Evolutionary conservation across 2,888 invertebrate species (phyloP).

Genomic region (Gymnoscelis rufifasciata): DNA sequence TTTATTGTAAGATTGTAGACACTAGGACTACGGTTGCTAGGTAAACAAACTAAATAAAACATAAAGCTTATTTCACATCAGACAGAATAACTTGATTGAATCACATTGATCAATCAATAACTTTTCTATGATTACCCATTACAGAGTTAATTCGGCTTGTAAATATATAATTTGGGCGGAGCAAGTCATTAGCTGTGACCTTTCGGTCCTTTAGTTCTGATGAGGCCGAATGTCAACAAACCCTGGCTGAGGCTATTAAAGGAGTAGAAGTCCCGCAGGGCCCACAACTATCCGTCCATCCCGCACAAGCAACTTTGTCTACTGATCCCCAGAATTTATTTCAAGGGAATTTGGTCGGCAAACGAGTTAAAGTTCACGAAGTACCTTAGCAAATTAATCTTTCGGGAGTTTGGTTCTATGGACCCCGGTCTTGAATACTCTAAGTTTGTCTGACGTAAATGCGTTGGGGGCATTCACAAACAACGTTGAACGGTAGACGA

Average conservation of each 20-base stretch:
- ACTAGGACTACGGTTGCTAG: too few species aligned
- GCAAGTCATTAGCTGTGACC: constrained; percentile 10
- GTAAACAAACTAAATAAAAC: too few species aligned
- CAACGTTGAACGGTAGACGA: not conserved
- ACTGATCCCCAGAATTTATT: constrained; percentile 70
- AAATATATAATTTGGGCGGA: not conserved
- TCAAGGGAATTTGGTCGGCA: constrained; percentile 74
- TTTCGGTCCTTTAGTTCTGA: constrained; percentile 14
- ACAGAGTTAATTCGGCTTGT: not conserved
- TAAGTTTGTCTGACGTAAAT: constrained; percentile 56
- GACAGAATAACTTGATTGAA: too few species aligned
- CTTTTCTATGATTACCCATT: not conserved
- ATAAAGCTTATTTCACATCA: too few species aligned
- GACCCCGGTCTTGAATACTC: constrained; percentile 58
- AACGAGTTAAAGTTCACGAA: constrained; percentile 76
- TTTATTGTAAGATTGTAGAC: too few species aligned
- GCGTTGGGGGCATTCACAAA: too few species aligned
- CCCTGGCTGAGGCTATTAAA: constrained; percentile 13
- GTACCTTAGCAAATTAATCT: constrained; percentile 74
- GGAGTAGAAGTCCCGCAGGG: constrained; percentile 16
- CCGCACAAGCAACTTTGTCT: constrained; percentile 50
- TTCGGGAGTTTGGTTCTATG: constrained; percentile 76
- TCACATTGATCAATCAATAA: not conserved
- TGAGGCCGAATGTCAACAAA: constrained; percentile 14
- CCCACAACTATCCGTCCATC: constrained; percentile 26